phyloP scores from a whole-genome alignment of 2,113 vertebrate genomes.

The Kryptolebias marmoratus region DNA sequence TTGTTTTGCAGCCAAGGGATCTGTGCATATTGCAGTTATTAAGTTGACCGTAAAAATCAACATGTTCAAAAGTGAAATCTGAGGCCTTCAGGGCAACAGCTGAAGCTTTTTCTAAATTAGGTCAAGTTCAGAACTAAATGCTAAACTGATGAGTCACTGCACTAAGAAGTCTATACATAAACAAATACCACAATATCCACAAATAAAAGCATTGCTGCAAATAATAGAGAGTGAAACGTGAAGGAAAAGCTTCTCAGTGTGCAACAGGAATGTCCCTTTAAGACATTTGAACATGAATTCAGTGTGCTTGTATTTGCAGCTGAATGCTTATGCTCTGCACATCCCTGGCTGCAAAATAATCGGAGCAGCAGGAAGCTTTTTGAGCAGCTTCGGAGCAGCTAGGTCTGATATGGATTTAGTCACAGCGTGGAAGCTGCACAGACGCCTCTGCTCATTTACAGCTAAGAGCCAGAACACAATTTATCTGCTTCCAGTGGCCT shows the following conservation, averaged over 20 bases:
- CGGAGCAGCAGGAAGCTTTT: constrained; percentile 17
- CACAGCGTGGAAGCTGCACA: constrained; percentile 3
- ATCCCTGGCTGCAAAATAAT: constrained; percentile 22
- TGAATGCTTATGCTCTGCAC: not conserved
- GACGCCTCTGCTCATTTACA: not conserved
- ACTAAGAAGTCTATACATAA: too few relatives aligned
- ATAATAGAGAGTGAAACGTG: too few relatives aligned
- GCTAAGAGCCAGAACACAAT: constrained; percentile 1
- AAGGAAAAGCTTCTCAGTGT: not conserved
- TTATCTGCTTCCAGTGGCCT: not conserved
- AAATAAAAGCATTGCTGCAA: too few relatives aligned
- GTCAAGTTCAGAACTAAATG: too few relatives aligned
- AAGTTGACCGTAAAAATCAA: too few relatives aligned
- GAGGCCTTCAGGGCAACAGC: too few relatives aligned
- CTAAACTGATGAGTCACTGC: too few relatives aligned
- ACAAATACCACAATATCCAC: too few relatives aligned
- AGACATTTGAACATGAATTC: accelerated
- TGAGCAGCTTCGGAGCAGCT: constrained; percentile 4
- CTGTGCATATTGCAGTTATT: too few relatives aligned
- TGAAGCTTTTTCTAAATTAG: not conserved
- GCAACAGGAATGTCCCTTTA: not conserved
- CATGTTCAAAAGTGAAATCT: too few relatives aligned
- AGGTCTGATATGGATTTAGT: constrained; percentile 28
- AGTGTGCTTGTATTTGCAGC: not conserved
- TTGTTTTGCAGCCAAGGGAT: too few relatives aligned